Conservation (phyloP, 2,797 vertebrate species). For the Eleutherodactylus coqui region DNA sequence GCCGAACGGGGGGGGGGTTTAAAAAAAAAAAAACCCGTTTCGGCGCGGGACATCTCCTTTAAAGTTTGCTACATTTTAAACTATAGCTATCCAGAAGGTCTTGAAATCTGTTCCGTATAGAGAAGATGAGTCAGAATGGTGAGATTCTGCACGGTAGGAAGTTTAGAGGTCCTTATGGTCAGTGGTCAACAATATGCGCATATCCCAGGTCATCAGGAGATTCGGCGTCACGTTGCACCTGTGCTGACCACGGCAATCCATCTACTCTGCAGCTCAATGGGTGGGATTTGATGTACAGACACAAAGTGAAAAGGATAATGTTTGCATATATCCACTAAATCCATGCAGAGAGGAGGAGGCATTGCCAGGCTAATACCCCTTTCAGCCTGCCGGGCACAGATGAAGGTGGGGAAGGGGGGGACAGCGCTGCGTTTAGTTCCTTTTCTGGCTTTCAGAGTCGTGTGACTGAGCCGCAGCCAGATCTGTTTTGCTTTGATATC, state of each 20-base stretch:
- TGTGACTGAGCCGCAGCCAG: constrained; percentile 53
- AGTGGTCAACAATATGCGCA: not conserved
- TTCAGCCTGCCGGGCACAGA: constrained; percentile 46
- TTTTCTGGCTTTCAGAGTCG: constrained; percentile 28
- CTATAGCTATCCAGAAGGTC: too few species aligned
- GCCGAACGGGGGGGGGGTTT: too few species aligned
- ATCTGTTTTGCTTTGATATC: constrained; percentile 52
- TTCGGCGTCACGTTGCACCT: constrained; percentile 15
- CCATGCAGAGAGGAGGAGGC: constrained; percentile 51
- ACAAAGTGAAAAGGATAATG: constrained; percentile 69
- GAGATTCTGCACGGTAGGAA: not conserved
- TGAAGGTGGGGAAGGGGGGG: constrained; percentile 54
- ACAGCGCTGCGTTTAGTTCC: constrained; percentile 64
- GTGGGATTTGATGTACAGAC: constrained; percentile 68
- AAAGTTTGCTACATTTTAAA: too few species aligned
- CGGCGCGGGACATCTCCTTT: too few species aligned
- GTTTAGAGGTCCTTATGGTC: not conserved
- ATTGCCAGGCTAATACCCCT: constrained; percentile 43
- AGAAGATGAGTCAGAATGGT: not conserved
- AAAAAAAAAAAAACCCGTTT: too few species aligned
- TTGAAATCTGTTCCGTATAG: too few species aligned
- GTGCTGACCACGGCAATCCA: constrained; percentile 63
- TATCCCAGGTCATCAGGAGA: not conserved
- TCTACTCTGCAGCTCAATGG: constrained; percentile 65
- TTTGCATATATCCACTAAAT: constrained; percentile 68